Evolutionary conservation across 2,113 vertebrate species (phyloP).

Genomic region (Lethenteron camtschaticum): DNA sequence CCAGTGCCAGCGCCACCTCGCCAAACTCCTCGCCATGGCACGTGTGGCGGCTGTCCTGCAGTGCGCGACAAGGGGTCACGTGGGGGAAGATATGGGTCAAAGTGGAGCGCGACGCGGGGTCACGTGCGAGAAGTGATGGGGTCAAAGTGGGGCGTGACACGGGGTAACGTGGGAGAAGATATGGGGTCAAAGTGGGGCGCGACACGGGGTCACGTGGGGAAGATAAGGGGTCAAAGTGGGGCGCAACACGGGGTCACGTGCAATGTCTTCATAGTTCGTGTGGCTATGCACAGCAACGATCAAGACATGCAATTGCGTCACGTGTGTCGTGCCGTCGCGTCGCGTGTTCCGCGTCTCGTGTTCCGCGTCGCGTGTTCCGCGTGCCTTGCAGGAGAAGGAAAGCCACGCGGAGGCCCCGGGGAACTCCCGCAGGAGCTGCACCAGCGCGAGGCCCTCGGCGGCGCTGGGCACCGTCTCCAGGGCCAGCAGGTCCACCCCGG

Average conservation of each 20-base stretch:
- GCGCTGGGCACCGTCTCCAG: conserved; percentile 40
- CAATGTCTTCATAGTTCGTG: background rate
- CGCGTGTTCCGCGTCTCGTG: too few relatives aligned
- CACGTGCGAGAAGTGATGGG: too few relatives aligned
- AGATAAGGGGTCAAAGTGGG: too few relatives aligned
- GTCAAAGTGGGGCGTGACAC: too few relatives aligned
- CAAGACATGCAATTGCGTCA: background rate
- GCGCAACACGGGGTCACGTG: background rate
- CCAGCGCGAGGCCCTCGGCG: conserved; percentile 31
- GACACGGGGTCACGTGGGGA: too few relatives aligned
- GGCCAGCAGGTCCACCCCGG: conserved; percentile 33
- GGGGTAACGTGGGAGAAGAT: too few relatives aligned
- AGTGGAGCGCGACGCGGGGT: too few relatives aligned
- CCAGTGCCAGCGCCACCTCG: conserved; percentile 19
- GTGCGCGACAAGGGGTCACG: too few relatives aligned
- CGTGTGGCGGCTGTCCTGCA: conserved; percentile 12
- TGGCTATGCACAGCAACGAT: background rate
- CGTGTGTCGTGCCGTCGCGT: background rate
- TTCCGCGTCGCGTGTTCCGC: conserved; percentile 2
- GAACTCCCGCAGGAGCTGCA: conserved; percentile 33
- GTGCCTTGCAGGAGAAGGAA: conserved; percentile 41
- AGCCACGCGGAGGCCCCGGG: conserved; percentile 32
- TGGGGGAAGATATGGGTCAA: too few relatives aligned
- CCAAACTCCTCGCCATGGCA: conserved; percentile 27
- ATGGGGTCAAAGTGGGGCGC: too few relatives aligned